Evolutionary conservation across 2,888 invertebrate species (phyloP).

Genomic region (Neoscelio sp.): DNA sequence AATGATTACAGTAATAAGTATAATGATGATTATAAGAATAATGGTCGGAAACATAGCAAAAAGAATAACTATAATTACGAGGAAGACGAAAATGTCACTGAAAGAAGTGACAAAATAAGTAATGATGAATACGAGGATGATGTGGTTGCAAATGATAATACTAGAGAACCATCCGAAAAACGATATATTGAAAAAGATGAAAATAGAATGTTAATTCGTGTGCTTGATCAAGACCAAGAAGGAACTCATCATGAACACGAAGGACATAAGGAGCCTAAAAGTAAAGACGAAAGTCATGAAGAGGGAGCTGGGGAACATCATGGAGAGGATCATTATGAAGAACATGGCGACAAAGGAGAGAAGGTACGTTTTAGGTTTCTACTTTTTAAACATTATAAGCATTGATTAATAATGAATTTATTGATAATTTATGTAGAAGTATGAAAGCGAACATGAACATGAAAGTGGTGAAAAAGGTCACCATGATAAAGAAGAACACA

Average conservation of each 20-base stretch:
- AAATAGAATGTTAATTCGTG: not conserved
- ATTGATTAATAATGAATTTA: not conserved
- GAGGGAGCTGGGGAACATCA: conserved; percentile 77
- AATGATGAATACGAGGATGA: conserved; percentile 6
- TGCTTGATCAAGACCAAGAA: conserved; percentile 46
- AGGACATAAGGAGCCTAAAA: conserved; percentile 36
- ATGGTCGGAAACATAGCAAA: not conserved
- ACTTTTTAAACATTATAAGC: not conserved
- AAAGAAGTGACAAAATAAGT: not conserved
- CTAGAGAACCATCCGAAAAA: conserved; percentile 23
- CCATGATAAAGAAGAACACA: conserved; percentile 88
- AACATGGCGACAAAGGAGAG: conserved; percentile 78
- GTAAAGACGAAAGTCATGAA: conserved; percentile 69
- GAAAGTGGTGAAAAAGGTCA: conserved; percentile 84
- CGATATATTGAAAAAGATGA: not conserved
- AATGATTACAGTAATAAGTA: conserved; percentile 41
- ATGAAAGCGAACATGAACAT: conserved; percentile 78
- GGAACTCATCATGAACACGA: conserved; percentile 59
- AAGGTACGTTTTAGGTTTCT: conserved; percentile 70
- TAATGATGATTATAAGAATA: conserved; percentile 14
- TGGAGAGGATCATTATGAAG: conserved; percentile 77
- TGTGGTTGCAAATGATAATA: conserved; percentile 3
- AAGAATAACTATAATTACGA: not conserved
- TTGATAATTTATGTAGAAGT: conserved; percentile 69
- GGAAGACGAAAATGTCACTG: not conserved